Evolutionary conservation across 2,113 vertebrate species (phyloP).

Genomic region (Lipotes vexillifer): DNA sequence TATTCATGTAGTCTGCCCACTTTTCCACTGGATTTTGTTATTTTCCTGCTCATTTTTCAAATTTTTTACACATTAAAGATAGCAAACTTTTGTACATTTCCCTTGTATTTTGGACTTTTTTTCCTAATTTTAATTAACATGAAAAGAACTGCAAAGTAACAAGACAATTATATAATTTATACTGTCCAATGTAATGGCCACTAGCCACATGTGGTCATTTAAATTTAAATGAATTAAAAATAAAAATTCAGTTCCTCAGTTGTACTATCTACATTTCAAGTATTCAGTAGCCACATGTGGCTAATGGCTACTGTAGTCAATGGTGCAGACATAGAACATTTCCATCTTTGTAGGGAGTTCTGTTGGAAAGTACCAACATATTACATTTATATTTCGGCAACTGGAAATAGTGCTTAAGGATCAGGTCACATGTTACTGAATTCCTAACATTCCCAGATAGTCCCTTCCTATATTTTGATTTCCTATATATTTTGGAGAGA

Average conservation of each 20-base stretch:
- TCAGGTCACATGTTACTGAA: background rate
- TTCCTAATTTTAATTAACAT: background rate
- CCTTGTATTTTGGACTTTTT: background rate
- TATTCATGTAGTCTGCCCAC: background rate
- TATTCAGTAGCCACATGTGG: background rate
- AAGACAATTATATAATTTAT: background rate
- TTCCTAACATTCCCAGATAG: background rate
- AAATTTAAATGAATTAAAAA: background rate
- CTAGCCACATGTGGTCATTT: background rate
- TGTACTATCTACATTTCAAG: background rate
- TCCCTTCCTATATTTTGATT: slow-evolving; percentile 22
- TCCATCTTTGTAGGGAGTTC: background rate
- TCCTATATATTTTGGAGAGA: background rate
- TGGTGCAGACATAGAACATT: background rate
- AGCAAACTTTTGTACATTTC: background rate
- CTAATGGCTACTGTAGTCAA: background rate
- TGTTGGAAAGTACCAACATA: background rate
- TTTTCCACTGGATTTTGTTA: background rate
- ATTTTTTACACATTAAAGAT: background rate
- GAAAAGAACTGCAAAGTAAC: background rate
- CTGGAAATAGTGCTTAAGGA: background rate
- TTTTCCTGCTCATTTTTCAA: background rate
- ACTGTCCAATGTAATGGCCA: background rate
- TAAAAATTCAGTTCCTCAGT: background rate
- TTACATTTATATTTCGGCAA: background rate